Conservation (phyloP, 2,888 invertebrate genomes). For the Dendrolimus houi region DNA sequence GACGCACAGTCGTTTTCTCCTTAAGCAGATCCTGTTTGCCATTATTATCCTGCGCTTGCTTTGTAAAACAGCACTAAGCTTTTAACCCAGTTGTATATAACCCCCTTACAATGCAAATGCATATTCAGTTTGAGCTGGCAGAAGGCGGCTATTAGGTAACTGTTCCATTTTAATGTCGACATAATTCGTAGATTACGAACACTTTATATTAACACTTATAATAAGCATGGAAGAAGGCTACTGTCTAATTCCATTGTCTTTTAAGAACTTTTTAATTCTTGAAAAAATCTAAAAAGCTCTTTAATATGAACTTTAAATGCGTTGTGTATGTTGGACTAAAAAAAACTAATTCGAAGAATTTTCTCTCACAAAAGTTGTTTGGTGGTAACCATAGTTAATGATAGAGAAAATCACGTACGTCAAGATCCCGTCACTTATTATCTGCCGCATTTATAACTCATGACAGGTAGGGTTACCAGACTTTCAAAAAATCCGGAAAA, state of each 20-base stretch:
- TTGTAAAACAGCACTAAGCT: slow-evolving; percentile 47
- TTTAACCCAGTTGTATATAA: too few relatives aligned
- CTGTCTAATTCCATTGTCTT: too few relatives aligned
- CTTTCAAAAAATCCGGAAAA: too few relatives aligned
- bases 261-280: too few relatives aligned
- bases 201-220: too few relatives aligned
- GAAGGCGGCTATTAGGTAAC: slow-evolving; percentile 24
- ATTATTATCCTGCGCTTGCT: slow-evolving; percentile 19
- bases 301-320: too few relatives aligned
- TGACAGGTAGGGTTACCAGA: slow-evolving; percentile 14
- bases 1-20: neutral
- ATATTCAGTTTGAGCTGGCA: slow-evolving; percentile 43
- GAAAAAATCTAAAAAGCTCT: too few relatives aligned
- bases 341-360: neutral
- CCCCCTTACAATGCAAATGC: slow-evolving; percentile 38
- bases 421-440: slow-evolving; percentile 15
- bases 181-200: neutral
- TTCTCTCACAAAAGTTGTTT: neutral
- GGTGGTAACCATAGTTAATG: too few relatives aligned
- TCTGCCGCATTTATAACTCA: slow-evolving; percentile 24
- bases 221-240: too few relatives aligned
- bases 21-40: slow-evolving; percentile 13
- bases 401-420: slow-evolving; percentile 11
- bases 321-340: too few relatives aligned
- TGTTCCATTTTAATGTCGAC: slow-evolving; percentile 16